Evolutionary conservation across 2,113 vertebrate species (phyloP).

Genomic region (Semicossyphus pulcher): DNA sequence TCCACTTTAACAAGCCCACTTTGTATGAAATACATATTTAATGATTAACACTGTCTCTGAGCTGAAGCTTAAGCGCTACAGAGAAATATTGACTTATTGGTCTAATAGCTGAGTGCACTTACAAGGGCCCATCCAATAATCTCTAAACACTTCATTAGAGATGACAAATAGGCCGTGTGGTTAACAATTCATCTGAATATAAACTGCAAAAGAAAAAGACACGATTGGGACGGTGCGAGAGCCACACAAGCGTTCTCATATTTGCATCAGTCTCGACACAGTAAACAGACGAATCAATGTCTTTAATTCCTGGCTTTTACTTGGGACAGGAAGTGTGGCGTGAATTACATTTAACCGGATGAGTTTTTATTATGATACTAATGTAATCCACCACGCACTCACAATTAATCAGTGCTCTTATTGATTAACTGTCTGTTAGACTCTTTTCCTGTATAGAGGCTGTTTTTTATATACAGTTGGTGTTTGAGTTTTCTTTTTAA

Average conservation of each 20-base stretch:
- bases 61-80: not conserved
- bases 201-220: not conserved
- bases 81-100: constrained; percentile 47
- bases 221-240: not conserved
- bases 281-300: constrained; percentile 57
- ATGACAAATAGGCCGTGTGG: constrained; percentile 35
- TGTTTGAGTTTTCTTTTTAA: not conserved
- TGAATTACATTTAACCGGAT: constrained; percentile 47
- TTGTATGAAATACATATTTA: constrained; percentile 18
- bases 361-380: constrained; percentile 51
- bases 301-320: constrained; percentile 38
- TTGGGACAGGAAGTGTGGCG: constrained; percentile 29
- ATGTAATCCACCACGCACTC: constrained; percentile 59
- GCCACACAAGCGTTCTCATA: not conserved
- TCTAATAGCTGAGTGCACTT: constrained; percentile 32
- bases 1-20: constrained; percentile 2
- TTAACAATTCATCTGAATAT: constrained; percentile 7
- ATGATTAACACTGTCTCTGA: constrained; percentile 16
- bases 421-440: constrained; percentile 10
- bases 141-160: constrained; percentile 48
- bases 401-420: constrained; percentile 55
- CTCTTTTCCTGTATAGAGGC: constrained; percentile 19
- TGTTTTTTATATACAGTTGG: not conserved
- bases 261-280: not conserved
- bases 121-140: constrained; percentile 31